Base-by-base conservation (phyloP, 1,140 invertebrate species). In the Bursaphelenchus mucronatus region DNA sequence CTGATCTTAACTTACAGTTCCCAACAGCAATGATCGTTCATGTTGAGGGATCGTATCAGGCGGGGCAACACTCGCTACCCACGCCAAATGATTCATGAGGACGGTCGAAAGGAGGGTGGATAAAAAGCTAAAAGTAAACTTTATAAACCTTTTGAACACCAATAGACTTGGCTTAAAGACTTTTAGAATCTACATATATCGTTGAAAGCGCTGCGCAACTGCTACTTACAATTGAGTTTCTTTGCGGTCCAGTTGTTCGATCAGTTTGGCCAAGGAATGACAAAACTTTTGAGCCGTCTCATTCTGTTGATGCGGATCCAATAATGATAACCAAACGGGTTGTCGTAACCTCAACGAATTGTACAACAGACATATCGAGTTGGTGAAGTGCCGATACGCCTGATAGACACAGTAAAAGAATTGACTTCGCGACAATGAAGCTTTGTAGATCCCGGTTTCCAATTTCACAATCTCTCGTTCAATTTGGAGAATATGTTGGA, bases 401-500 rank as follows among this genome's bases (percentile, higher is more conserved):
- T 73, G 49, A 61, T 70, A 65, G 17, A 73, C 57, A 0, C 44
- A 46, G 46, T 68, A 55, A 40, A 70, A 59, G 61, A 70, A 70
- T 39, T 70, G 62, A 41, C 61, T 44, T 40, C 58, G 66, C n/a
- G 57, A 47, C 17, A 53, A 43, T 8, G 61, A 46, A n/a, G 69
- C 70, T 40, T 44, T 47, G 43, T 64, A 58, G 39, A 70, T 70
- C 39, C 13, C 57, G 40, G 40, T 41, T 7, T 59, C 57, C 57
- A 59, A 50, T 11, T 59, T 13, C 11, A 17, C 41, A 39, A 72
- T 47, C 49, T 70, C 69, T 41, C 61, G 46, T 51, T 70, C 69
- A 39, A 70, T 59, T 67, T 70, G 69, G 10, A 70, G 46, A 61
- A 70, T 70, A 61, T 73, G 69, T 61, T 73, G 69, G 63, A 70